A percentile compares a stretch with the other conserved stretches of the same genome.
Evolutionary conservation across 2,888 invertebrate genomes (phyloP).

Genomic region (Steromphala cineraria): DNA sequence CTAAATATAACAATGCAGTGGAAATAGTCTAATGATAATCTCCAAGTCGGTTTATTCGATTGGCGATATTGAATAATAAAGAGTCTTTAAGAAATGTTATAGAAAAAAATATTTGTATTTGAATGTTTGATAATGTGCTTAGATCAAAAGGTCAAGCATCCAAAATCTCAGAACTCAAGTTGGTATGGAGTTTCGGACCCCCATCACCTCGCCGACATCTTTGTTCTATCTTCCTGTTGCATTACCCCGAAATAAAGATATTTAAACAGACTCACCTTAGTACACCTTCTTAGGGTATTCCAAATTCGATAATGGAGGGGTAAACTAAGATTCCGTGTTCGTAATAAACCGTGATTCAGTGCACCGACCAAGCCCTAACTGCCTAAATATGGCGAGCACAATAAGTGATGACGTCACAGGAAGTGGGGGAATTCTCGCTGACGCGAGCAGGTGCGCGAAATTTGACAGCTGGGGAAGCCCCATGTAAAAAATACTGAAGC

Average conservation of each 20-base stretch:
- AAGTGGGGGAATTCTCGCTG: constrained; percentile 22
- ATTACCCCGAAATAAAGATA: neutral
- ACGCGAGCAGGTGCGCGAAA: neutral
- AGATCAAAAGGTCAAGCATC: neutral
- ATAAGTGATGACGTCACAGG: constrained; percentile 43
- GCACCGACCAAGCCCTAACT: constrained; percentile 10
- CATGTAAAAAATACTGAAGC: neutral
- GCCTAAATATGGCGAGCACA: constrained; percentile 43
- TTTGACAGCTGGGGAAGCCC: neutral
- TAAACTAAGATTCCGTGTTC: neutral
- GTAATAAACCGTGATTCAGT: neutral
- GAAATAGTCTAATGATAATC: no score
- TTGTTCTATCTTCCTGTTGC: no score
- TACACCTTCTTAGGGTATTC: neutral
- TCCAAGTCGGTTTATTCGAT: no score
- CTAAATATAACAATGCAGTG: no score
- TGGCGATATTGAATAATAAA: no score
- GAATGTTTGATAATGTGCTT: neutral
- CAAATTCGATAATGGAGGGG: neutral
- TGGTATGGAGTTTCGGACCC: neutral
- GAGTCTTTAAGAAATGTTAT: no score
- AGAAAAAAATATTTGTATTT: no score
- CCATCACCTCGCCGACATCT: neutral
- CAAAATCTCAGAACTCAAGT: neutral
- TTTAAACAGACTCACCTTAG: neutral